Conservation (phyloP, 2,797 vertebrate genomes). For the Tadarida brasiliensis region DNA sequence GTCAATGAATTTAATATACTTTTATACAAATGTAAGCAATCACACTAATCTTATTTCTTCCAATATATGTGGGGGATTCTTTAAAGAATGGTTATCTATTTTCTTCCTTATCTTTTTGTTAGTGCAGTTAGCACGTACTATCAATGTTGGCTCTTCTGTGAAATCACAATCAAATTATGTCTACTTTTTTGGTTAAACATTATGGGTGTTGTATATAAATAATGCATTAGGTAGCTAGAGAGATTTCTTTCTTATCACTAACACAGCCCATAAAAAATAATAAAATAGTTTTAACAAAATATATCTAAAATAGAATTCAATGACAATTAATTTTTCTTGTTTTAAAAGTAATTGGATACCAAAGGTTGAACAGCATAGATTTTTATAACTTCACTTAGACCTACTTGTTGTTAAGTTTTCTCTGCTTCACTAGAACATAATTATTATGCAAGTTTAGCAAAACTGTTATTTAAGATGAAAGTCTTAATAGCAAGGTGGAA, state of each 20-base stretch:
- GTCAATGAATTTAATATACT: conserved; percentile 65
- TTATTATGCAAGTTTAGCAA: background rate
- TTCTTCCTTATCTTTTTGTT: background rate
- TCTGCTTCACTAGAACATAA: background rate
- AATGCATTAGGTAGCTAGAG: background rate
- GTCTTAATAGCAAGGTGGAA: background rate
- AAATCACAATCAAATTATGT: background rate
- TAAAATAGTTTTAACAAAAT: background rate
- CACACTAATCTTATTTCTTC: background rate
- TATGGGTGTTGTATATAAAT: background rate
- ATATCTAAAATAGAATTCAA: conserved; percentile 39
- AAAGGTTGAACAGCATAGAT: background rate
- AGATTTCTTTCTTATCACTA: background rate
- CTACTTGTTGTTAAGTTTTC: conserved; percentile 57
- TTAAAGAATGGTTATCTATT: conserved; percentile 23
- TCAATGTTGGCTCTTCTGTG: background rate
- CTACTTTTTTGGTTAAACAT: background rate
- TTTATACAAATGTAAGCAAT: conserved; percentile 69
- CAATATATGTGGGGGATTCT: background rate
- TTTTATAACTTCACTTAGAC: background rate
- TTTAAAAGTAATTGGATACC: background rate
- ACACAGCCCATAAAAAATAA: background rate
- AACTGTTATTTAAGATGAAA: background rate
- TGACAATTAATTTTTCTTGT: conserved; percentile 8
- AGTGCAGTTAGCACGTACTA: background rate